Evolutionary conservation across 2,797 vertebrate species (phyloP), one percentile per base, ranked within the genome.

Genomic region (Ispidina picta): DNA sequence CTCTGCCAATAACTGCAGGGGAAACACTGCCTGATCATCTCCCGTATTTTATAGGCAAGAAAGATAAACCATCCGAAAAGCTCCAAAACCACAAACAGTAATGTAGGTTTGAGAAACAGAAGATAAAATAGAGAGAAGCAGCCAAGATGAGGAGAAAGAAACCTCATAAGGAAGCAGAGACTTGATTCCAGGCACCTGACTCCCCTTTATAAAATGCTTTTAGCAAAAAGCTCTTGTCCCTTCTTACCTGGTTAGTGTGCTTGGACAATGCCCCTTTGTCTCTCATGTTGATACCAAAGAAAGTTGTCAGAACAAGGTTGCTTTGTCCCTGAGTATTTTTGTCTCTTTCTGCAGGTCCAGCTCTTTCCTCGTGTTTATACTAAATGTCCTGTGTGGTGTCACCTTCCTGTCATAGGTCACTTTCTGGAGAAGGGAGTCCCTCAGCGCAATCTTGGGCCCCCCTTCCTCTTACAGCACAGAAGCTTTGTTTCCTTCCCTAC

Each of bases 381-480:
- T 39, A n/a, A 82, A 48, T 7, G 14, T 13, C 8, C 33, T 26
- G 2, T 0, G 0, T 21, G 73, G 46, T 16, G 21, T 56, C 63
- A 35, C 31, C 58, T 90, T 44, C 62, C 39, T 8, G 1, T 22
- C 0, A 0, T 1, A 26, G 31, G 33, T 64, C 2, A 0, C 56
- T 26, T 54, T 41, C 25, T 39, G 54, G 56, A 88, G 62, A 16
- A 41, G 9, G 55, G 8, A 28, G 2, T 48, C 74, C 68, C 54
- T 33, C 35, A 69, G 68, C 39, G 1, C 33, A 37, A n/a, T 48
- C 35, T 77, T 10, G 14, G 3, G 2, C 19, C 16, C 15, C 28
- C 31, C 7, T 63, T 72, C 44, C 39, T 65, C 28, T 59, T 41
- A 2, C 1, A 84, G 65, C 88, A 49, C 37, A 60, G 70, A 59